Evolutionary conservation across 92 coral and sea anemone species (phyloP), one percentile per base, ranked within the genome.

Genomic region (Blastomussa wellsi): DNA sequence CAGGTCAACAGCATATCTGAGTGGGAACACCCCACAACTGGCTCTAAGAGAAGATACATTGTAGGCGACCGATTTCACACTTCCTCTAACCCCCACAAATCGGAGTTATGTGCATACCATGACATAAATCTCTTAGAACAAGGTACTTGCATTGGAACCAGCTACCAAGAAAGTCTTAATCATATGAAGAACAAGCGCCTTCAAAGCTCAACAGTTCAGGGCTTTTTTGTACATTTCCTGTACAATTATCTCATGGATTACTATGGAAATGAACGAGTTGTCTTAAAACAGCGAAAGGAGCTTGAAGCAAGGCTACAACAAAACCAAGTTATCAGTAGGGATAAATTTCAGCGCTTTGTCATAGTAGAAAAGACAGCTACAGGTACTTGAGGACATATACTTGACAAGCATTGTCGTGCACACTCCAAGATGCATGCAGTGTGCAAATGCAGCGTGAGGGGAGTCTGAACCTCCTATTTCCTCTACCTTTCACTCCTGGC

Each of bases 61-160:
- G 82, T 41, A 17, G 82, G 82, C 20, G 82, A 62, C 52, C 48
- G 82, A 14, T 78, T 78, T 16, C 82, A 78, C 37, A 42, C 82
- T 35, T 78, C 82, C 22, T 19, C 32, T 12, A 57, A 78, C 82
- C 82, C 82, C 1, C 82, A 78, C 72, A 78, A 78, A n/a, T 78
- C 72, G 22, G 72, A 57, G 82, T 59, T 78, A 20, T 60, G 82
- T 78, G 35, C 82, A 1, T 78, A 78, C 29, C 72, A 78, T 35
- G 71, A 78, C 82, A 78, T 78, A 33, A 57, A 78, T 33, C 72
- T 78, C 31, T 78, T 78, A 48, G 82, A 78, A 19, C 72, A 79
- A 36, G 28, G 82, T 22, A 79, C 36, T 79, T 37, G 82, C 55
- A 59, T 79, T 22, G 36, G 53, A 38, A 79, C 82, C 17, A 79